Percentiles rank a stretch among this genome's conserved stretches.
Evolutionary conservation across 2,797 vertebrate species (phyloP).

Genomic region (Bovichtus variegatus): DNA sequence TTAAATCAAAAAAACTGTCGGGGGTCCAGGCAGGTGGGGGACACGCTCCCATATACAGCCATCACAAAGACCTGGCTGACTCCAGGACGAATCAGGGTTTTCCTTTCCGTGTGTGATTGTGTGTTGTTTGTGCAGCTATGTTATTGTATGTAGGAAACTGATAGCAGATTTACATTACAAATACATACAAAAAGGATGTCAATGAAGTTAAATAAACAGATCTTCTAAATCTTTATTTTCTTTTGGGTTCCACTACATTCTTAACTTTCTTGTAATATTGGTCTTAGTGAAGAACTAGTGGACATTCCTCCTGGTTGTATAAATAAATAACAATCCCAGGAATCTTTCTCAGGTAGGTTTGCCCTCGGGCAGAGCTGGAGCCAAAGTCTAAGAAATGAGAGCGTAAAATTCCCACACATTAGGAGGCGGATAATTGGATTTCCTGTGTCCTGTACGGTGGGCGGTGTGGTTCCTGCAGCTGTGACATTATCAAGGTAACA

Average conservation of each 20-base stretch:
- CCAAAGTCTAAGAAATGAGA: slow-evolving; percentile 76
- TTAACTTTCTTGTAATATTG: slow-evolving; percentile 45
- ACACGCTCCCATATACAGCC: slow-evolving; percentile 61
- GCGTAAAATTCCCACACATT: slow-evolving; percentile 81
- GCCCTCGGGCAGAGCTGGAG: slow-evolving; percentile 60
- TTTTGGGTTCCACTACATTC: neutral
- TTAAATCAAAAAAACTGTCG: slow-evolving; percentile 86
- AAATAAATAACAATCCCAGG: slow-evolving; percentile 64
- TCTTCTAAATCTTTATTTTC: slow-evolving; percentile 2
- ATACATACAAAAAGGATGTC: neutral
- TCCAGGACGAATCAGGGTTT: slow-evolving; percentile 30
- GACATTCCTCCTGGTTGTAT: slow-evolving; percentile 50
- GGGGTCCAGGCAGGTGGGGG: slow-evolving; percentile 73
- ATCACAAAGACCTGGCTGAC: slow-evolving; percentile 60
- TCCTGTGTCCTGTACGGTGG: slow-evolving; percentile 78
- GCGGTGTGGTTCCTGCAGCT: slow-evolving; percentile 76
- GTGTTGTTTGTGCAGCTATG: neutral
- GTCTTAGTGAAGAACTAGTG: slow-evolving; percentile 49
- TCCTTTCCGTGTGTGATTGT: neutral
- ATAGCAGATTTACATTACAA: slow-evolving; percentile 3
- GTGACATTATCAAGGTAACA: slow-evolving; percentile 88
- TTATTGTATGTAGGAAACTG: neutral
- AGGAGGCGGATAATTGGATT: slow-evolving; percentile 80
- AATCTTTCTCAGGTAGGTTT: slow-evolving; percentile 68
- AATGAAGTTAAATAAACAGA: neutral